Conservation (phyloP, 2,113 vertebrate genomes). For the Psophia crepitans region DNA sequence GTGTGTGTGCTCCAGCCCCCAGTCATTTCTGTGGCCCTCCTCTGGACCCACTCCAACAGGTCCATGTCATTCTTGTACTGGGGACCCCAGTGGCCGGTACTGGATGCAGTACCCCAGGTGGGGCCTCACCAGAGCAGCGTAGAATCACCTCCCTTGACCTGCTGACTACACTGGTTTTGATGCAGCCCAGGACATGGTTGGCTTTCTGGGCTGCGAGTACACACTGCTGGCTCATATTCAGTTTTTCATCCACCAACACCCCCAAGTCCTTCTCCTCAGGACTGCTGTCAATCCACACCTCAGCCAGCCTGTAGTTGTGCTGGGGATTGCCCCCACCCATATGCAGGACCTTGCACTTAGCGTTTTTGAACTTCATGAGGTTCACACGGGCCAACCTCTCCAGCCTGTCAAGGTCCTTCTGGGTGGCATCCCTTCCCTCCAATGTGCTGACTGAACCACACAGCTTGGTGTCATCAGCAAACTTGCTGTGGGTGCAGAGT, state of each 20-base stretch:
- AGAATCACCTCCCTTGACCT: background rate
- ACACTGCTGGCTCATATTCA: background rate
- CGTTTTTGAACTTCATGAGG: background rate
- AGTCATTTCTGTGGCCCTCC: background rate
- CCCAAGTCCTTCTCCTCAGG: background rate
- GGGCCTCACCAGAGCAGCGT: rapidly evolving
- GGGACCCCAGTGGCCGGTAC: rapidly evolving
- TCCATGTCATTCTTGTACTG: background rate
- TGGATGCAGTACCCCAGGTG: background rate
- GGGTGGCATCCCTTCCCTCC: background rate
- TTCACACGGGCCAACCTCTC: rapidly evolving
- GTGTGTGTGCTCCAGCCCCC: background rate
- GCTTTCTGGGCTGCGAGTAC: background rate
- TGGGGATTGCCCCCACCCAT: background rate
- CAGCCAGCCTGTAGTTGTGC: background rate
- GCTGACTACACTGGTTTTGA: background rate
- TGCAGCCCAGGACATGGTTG: background rate
- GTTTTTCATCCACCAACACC: background rate
- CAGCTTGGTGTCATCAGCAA: background rate
- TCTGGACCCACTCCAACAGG: background rate
- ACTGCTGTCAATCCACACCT: background rate
- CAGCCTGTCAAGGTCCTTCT: background rate
- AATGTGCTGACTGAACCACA: too few species aligned
- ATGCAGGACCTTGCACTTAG: background rate
- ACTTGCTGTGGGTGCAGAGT: background rate